Conservation (phyloP, 1,140 invertebrate species). For the Oncopodura yosiiana region DNA sequence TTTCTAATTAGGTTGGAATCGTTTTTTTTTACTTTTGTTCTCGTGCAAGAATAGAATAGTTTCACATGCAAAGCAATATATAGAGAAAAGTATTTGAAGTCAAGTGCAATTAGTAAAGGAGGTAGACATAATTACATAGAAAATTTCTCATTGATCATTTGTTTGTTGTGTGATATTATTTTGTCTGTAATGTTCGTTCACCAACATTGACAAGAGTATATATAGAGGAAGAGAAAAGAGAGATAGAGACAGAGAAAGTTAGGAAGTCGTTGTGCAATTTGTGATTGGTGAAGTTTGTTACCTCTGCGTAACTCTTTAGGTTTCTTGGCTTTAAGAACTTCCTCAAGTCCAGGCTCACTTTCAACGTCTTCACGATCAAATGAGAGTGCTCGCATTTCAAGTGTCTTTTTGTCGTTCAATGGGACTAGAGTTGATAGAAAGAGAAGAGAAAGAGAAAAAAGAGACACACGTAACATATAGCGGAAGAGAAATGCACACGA, state of each 20-base stretch:
- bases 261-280: no score
- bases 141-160: no score
- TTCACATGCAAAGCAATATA: no score
- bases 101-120: no score
- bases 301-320: conserved; percentile 47
- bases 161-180: no score
- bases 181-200: not conserved
- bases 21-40: no score
- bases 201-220: conserved; percentile 1
- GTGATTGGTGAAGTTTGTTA: conserved; percentile 21
- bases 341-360: conserved; percentile 52
- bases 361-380: conserved; percentile 53
- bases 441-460: conserved; percentile 18
- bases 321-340: conserved; percentile 55
- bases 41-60: no score
- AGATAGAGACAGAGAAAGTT: conserved; percentile 3
- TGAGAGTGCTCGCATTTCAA: conserved; percentile 54
- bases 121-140: no score
- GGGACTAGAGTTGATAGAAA: conserved; percentile 46
- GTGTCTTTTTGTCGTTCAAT: conserved; percentile 56
- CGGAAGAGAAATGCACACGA: not conserved
- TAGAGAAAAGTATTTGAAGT: no score
- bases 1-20: no score
- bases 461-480: conserved; percentile 17
- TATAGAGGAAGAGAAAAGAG: not conserved